phyloP scores from a whole-genome alignment of 2,113 vertebrate species.

The Haemorhous mexicanus region DNA sequence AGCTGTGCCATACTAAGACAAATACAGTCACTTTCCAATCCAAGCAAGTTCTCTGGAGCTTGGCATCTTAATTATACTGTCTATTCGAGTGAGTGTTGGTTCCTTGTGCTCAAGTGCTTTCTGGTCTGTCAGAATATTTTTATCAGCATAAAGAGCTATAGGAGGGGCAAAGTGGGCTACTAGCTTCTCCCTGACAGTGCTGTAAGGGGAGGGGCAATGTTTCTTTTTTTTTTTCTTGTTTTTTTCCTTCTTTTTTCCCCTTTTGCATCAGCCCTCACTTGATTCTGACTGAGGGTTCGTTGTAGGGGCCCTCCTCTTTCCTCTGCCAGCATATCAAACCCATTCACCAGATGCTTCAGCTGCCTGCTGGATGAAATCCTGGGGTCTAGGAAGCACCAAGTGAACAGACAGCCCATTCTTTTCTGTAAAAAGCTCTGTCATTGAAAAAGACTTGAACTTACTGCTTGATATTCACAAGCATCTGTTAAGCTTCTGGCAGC shows the following conservation, averaged over 20 bases:
- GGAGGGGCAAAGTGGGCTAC: not conserved
- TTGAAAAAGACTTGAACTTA: not conserved
- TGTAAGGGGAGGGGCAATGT: fast-evolving
- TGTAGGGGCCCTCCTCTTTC: not conserved
- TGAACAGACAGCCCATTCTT: not conserved
- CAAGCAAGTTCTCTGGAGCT: not conserved
- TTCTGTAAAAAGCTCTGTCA: not conserved
- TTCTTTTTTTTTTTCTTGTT: not conserved
- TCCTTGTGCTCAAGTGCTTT: not conserved
- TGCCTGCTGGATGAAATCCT: not conserved
- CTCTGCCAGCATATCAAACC: too few relatives aligned
- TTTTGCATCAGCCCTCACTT: not conserved
- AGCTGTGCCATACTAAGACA: not conserved
- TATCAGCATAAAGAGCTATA: not conserved
- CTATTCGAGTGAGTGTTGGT: not conserved
- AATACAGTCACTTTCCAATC: not conserved
- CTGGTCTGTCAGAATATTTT: not conserved
- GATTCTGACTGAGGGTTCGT: not conserved
- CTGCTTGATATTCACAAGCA: not conserved
- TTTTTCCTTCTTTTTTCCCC: not conserved
- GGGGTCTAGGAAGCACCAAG: fast-evolving
- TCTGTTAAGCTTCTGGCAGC: not conserved
- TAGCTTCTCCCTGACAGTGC: not conserved
- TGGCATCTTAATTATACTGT: not conserved
- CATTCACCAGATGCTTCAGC: fast-evolving